These are phyloP conservation scores for Pseudopodoces humilis DNA, from an alignment of 2,113 vertebrate genomes.

Conservation along the genomic window DNA sequence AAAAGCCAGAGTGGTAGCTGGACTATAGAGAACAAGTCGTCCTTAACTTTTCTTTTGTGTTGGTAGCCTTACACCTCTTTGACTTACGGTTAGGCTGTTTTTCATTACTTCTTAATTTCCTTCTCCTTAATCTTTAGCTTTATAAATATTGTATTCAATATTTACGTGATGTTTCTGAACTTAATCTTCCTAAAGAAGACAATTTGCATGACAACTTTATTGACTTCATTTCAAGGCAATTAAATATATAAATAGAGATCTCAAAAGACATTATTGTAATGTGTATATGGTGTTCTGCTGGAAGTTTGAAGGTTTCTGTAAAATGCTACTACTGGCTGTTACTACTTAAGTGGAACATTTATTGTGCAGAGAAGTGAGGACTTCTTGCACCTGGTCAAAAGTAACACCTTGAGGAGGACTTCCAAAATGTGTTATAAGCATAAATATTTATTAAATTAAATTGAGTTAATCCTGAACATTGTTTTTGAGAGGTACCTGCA, in stretches of 20 bases:
- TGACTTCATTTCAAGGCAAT: not conserved
- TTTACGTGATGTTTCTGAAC: not conserved
- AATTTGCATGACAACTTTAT: not conserved
- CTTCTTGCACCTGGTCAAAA: not conserved
- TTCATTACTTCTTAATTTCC: not conserved
- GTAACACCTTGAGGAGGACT: not conserved
- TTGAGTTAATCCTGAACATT: not conserved
- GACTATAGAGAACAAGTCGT: not conserved
- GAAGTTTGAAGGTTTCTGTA: not conserved
- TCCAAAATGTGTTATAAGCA: not conserved
- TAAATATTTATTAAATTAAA: not conserved
- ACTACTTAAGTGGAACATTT: not conserved
- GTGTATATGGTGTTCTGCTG: not conserved
- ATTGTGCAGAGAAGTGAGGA: not conserved
- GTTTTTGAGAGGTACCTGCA: not conserved
- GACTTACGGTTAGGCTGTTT: not conserved
- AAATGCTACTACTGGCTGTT: not conserved
- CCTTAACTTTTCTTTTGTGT: not conserved
- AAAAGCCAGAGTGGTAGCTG: not conserved
- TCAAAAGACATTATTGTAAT: not conserved
- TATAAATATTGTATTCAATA: not conserved
- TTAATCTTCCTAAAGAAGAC: not conserved
- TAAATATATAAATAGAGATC: not conserved
- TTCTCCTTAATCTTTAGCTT: not conserved
- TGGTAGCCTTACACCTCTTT: not conserved